A percentile compares a stretch with the other conserved stretches of the same genome.
phyloP scores from a whole-genome alignment of 1,140 invertebrate genomes.

The Lasioglossum baleicum region DNA sequence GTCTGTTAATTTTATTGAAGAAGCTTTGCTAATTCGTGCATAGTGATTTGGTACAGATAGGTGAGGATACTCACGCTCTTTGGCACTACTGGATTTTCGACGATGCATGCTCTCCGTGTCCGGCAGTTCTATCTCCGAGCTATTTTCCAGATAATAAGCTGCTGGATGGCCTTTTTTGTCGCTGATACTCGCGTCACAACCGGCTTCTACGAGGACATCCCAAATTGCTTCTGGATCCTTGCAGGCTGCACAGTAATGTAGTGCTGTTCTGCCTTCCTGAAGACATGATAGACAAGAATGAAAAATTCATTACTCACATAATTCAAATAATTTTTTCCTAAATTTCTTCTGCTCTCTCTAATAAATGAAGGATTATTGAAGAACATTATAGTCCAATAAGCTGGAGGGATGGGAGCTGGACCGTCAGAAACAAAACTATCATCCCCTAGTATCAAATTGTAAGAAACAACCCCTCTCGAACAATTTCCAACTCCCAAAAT shows the following conservation, averaged over 20 bases:
- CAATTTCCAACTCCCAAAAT: too few species aligned
- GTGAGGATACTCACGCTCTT: slow-evolving; percentile 74
- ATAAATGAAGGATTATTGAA: too few species aligned
- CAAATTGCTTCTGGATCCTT: slow-evolving; percentile 84
- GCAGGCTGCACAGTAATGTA: slow-evolving; percentile 89
- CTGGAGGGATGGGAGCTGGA: too few species aligned
- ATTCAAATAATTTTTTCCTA: too few species aligned
- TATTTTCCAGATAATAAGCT: slow-evolving; percentile 85
- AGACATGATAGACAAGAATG: slow-evolving; percentile 2
- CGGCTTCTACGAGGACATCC: slow-evolving; percentile 83
- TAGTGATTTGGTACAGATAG: too few species aligned
- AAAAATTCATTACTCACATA: background rate
- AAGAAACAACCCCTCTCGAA: too few species aligned
- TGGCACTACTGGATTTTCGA: slow-evolving; percentile 69
- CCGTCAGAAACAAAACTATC: too few species aligned
- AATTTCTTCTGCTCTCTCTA: too few species aligned
- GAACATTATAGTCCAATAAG: too few species aligned
- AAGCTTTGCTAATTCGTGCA: background rate
- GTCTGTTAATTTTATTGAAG: too few species aligned
- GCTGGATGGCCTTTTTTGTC: slow-evolving; percentile 86
- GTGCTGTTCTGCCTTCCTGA: slow-evolving; percentile 87
- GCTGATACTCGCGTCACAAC: slow-evolving; percentile 84
- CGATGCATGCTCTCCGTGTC: slow-evolving; percentile 76
- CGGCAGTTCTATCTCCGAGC: slow-evolving; percentile 83
- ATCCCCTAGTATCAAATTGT: too few species aligned